Percentiles rank a stretch among this genome's conserved stretches.
Evolutionary conservation across 2,113 vertebrate species (phyloP).

Genomic region (Callipepla squamata): DNA sequence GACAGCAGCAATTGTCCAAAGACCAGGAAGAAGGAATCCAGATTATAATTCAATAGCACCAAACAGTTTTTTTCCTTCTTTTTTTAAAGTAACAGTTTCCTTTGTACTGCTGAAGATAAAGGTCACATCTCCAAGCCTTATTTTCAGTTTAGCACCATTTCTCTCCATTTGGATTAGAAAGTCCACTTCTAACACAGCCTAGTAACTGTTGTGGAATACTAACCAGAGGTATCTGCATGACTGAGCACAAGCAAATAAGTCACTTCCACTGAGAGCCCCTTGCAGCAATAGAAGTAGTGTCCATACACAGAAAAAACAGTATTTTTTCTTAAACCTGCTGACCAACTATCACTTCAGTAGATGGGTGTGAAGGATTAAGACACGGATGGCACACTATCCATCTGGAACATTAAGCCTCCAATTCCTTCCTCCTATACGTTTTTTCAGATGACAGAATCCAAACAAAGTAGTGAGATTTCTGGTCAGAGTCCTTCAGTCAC

Average conservation of each 20-base stretch:
- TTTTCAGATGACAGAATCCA: background rate
- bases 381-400: background rate
- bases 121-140: constrained; percentile 15
- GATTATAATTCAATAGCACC: constrained; percentile 61
- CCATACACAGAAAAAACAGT: background rate
- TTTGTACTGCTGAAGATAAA: constrained; percentile 46
- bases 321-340: background rate
- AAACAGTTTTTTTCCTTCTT: constrained; percentile 19
- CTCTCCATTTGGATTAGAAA: constrained; percentile 1
- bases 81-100: constrained; percentile 61
- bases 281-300: background rate
- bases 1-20: constrained; percentile 41
- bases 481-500: background rate
- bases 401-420: background rate
- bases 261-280: background rate
- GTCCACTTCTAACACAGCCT: background rate
- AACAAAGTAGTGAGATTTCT: background rate
- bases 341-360: background rate
- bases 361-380: background rate
- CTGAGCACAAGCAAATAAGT: background rate
- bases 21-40: constrained; percentile 23
- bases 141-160: constrained; percentile 36
- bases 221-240: background rate
- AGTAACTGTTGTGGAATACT: background rate
- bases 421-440: background rate